phyloP scores from a whole-genome alignment of 2,113 vertebrate genomes.

The Tenrec ecaudatus region DNA sequence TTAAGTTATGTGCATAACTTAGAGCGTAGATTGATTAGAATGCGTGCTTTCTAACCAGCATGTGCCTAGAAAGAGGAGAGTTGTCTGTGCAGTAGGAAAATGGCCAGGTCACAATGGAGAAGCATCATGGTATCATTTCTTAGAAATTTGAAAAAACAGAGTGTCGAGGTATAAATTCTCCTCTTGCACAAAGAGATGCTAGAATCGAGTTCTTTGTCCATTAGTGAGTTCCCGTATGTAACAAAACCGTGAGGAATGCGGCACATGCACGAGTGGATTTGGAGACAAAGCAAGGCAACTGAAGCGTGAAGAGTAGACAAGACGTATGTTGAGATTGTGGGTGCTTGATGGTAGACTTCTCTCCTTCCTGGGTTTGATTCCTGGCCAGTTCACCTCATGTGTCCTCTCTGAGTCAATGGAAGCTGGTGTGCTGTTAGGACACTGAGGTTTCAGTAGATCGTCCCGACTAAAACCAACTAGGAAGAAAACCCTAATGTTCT shows the following conservation, averaged over 20 bases:
- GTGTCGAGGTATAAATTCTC: neutral
- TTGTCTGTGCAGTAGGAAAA: neutral
- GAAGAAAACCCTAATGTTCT: neutral
- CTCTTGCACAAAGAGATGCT: conserved; percentile 7
- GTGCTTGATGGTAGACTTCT: neutral
- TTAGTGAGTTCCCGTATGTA: neutral
- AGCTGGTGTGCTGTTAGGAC: neutral
- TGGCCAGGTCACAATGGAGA: neutral
- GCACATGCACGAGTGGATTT: neutral
- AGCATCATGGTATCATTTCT: neutral
- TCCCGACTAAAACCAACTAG: neutral
- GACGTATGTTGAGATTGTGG: neutral
- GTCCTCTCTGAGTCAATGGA: neutral
- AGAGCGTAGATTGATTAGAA: neutral
- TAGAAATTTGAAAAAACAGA: neutral
- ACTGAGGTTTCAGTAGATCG: neutral
- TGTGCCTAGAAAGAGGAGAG: neutral
- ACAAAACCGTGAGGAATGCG: neutral
- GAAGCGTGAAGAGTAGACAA: conserved; percentile 1
- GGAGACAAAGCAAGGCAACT: neutral
- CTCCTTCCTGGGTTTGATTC: neutral
- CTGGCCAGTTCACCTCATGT: neutral
- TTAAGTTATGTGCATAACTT: neutral
- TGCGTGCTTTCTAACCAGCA: neutral
- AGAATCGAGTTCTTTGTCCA: neutral